Conservation (phyloP, 2,113 vertebrate genomes). For the Crocuta crocuta region DNA sequence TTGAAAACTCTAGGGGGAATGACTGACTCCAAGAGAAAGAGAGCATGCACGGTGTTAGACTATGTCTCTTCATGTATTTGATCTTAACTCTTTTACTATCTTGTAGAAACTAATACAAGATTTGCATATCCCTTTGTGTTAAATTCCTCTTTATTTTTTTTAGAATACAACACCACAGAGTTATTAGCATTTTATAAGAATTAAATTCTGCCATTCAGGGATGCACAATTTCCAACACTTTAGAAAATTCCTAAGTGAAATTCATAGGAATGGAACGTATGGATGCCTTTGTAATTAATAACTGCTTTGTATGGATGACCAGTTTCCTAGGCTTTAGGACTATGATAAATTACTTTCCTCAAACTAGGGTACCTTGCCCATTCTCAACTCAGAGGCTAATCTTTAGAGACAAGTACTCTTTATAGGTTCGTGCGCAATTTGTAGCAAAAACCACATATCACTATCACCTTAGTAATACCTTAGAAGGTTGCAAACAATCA, state of each 20-base stretch:
- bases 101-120: not conserved
- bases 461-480: not conserved
- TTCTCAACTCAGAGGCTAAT: constrained; percentile 53
- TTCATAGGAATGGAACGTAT: constrained; percentile 35
- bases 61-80: not conserved
- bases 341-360: not conserved
- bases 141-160: constrained; percentile 6
- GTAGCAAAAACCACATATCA: not conserved
- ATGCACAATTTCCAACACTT: not conserved
- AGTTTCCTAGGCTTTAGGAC: not conserved
- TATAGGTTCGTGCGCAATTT: not conserved
- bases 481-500: not conserved
- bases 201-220: not conserved
- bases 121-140: not conserved
- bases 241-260: not conserved
- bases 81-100: not conserved
- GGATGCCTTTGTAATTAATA: constrained; percentile 30
- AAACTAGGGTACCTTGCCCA: not conserved
- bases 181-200: not conserved
- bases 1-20: not conserved
- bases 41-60: not conserved
- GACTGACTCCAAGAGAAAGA: not conserved
- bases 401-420: not conserved
- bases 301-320: not conserved
- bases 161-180: not conserved